Base-by-base conservation (phyloP, 1,140 invertebrate genomes). In the Rhynchophorus ferrugineus region DNA sequence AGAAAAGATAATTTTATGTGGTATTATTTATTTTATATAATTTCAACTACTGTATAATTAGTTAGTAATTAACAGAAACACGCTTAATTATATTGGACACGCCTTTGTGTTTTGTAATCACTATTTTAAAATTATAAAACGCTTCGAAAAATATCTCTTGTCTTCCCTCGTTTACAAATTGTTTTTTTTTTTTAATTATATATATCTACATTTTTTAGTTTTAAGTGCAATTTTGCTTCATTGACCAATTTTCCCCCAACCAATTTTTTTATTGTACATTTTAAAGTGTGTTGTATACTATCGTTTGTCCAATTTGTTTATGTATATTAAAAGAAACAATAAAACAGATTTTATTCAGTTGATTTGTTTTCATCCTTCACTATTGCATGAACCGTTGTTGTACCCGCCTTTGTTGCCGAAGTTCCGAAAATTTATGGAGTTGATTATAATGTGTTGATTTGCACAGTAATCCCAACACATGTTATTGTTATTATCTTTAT, bases 251-350 rank as follows among this genome's bases (percentile, higher is more conserved):
- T 29, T 47, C 13, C n/a, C n/a, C n/a, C n/a, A n/a, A n/a, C n/a
- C n/a, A n/a, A n/a, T 22, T 17, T 41, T 13, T 41, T 47, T 24
- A 22, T 13, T 53, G 22, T 17, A 45, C 17, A n/a, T 13, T 36
- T 47, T 17, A 14, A 54, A 33, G 21, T 54, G 20, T 47, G 39
- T n/a, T n/a, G n/a, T n/a, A n/a, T 47, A 41, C 43, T 54, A 42
- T 42, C 41, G 39, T 47, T 54, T 47, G 51, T 54, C 51, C 42
- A 29, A 54, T 41, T 54, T 47, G 51, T 54, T 54, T 54, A 54
- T 54, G 47, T 22, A 20, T n/a, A n/a, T n/a, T n/a, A 42, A 52
- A 52, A 52, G 24, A 22, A 39, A 49, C 22, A 54, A 54, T 47
- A 54, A n/a, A 54, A 54, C 16, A 39, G 9, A 17, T 36, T 54